Evolutionary conservation across 2,113 vertebrate species (phyloP).

Genomic region (Pionites leucogaster): DNA sequence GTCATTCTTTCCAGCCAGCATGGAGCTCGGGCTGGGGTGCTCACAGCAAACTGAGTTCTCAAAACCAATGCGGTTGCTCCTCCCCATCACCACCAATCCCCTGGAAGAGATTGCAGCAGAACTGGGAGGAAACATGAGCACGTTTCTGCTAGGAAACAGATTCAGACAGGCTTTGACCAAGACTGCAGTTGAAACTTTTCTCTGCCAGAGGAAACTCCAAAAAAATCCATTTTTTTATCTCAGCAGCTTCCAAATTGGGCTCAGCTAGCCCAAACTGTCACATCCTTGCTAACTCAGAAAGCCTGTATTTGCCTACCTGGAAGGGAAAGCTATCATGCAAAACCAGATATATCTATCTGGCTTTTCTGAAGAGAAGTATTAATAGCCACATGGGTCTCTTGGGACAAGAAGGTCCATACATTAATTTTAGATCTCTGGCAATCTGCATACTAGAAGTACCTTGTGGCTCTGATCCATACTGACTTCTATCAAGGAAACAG

Average conservation of each 20-base stretch:
- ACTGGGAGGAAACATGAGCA: conserved; percentile 50
- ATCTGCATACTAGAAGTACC: neutral
- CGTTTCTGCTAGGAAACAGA: conserved; percentile 20
- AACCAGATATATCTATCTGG: neutral
- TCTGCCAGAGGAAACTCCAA: conserved; percentile 28
- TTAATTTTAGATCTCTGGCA: conserved; percentile 1
- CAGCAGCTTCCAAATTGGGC: neutral
- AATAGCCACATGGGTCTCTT: neutral
- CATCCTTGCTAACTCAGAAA: conserved; percentile 2
- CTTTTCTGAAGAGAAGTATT: neutral
- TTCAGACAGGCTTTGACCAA: conserved; percentile 45
- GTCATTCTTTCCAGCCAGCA: conserved; percentile 35
- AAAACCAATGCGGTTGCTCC: conserved; percentile 8
- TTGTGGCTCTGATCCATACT: neutral
- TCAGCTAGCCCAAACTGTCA: conserved; percentile 33
- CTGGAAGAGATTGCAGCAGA: conserved; percentile 1
- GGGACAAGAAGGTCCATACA: neutral
- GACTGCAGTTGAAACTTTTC: neutral
- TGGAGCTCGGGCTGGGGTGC: neutral
- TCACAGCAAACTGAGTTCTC: conserved; percentile 20
- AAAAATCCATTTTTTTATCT: neutral
- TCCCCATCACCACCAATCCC: neutral
- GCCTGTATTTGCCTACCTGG: neutral
- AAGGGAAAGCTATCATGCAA: neutral
- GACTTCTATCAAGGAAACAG: conserved; percentile 39